Percentiles rank a stretch among this genome's conserved stretches.
phyloP scores from a whole-genome alignment of 2,888 invertebrate genomes.

The Cynaeus angustus region DNA sequence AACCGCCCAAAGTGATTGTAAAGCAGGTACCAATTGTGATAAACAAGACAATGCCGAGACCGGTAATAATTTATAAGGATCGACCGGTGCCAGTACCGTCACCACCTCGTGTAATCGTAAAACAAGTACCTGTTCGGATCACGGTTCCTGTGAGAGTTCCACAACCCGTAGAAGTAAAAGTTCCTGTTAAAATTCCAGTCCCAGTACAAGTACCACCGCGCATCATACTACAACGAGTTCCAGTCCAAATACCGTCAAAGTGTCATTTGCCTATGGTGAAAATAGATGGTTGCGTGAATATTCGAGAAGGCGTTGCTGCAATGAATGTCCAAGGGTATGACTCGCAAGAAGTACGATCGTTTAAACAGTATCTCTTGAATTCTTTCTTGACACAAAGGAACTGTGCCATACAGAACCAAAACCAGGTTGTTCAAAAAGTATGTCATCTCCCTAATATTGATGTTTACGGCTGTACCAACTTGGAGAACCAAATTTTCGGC shows the following conservation, averaged over 20 bases:
- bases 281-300: neutral
- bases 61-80: neutral
- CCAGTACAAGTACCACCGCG: neutral
- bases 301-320: neutral
- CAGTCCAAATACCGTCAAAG: neutral
- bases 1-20: neutral
- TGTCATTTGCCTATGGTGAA: conserved; percentile 4
- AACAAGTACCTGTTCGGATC: neutral
- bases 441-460: no score
- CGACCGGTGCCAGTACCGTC: neutral
- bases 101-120: neutral
- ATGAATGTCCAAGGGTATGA: neutral
- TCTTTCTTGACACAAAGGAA: neutral
- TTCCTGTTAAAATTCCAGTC: conserved; percentile 1
- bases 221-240: neutral
- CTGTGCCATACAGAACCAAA: no score
- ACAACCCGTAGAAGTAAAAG: neutral
- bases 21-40: neutral
- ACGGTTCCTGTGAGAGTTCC: conserved; percentile 7
- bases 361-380: neutral
- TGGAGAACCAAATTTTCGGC: conserved; percentile 3
- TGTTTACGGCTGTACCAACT: neutral
- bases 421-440: no score
- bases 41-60: neutral
- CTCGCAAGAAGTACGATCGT: neutral